phyloP scores from a whole-genome alignment of 2,888 invertebrate genomes.

The Junonia oenone region DNA sequence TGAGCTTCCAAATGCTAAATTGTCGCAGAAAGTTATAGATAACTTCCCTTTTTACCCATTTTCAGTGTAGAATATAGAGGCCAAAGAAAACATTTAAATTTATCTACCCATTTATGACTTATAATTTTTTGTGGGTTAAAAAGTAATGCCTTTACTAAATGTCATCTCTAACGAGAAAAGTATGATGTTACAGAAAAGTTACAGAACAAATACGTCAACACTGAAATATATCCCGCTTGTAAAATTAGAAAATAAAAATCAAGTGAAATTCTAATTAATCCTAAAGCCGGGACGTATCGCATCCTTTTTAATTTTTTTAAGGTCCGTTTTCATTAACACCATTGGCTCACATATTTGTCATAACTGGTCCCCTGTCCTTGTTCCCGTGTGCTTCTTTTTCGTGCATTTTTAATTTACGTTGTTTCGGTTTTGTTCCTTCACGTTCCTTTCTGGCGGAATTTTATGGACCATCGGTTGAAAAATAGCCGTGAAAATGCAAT shows the following conservation, averaged over 20 bases:
- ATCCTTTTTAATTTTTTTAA: conserved; percentile 45
- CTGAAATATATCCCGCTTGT: background rate
- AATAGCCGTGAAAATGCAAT: conserved; percentile 27
- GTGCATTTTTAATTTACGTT: conserved; percentile 71
- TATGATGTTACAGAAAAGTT: no score
- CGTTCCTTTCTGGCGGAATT: conserved; percentile 47
- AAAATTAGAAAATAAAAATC: background rate
- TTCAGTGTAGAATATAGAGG: no score
- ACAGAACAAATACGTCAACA: background rate
- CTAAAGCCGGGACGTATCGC: conserved; percentile 24
- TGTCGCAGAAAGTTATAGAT: background rate
- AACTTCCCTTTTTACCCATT: no score
- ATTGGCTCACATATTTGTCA: conserved; percentile 79
- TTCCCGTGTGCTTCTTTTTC: conserved; percentile 58
- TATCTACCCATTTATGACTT: no score
- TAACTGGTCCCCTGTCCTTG: conserved; percentile 58
- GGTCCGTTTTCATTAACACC: conserved; percentile 76
- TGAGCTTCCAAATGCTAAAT: no score
- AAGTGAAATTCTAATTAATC: background rate
- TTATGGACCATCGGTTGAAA: conserved; percentile 34
- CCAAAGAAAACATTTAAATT: no score
- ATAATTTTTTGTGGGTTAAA: no score
- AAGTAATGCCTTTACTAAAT: no score
- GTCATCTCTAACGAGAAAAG: no score
- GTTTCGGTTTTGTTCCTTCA: conserved; percentile 65